Percentiles rank a stretch among this genome's conserved stretches.
These are phyloP conservation scores for Cassiopea xamachana DNA, from an alignment of 30 jellyfish, hydroid and myxozoan species.

Conservation along the genomic window DNA sequence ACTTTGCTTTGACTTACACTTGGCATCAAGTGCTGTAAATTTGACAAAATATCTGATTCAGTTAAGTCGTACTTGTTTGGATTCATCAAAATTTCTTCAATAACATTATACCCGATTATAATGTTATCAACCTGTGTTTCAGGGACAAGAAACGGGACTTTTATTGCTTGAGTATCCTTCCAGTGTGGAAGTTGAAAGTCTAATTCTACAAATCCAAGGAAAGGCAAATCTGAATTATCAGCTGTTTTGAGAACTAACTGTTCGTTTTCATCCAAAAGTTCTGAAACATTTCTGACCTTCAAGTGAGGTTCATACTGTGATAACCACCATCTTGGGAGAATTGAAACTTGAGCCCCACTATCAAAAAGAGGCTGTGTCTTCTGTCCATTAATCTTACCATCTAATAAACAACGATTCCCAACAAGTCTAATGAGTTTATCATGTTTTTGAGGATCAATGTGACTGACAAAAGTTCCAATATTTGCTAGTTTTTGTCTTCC, in stretches of 20 bases:
- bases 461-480: constrained; percentile 24
- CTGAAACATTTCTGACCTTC: constrained; percentile 9
- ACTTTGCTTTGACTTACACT: not conserved
- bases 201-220: constrained; percentile 37
- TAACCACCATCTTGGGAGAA: constrained; percentile 22
- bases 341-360: constrained; percentile 64
- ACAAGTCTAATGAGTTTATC: constrained; percentile 30
- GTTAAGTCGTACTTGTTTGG: not conserved
- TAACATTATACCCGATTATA: constrained; percentile 39
- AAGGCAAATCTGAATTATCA: constrained; percentile 12
- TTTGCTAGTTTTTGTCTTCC: not conserved
- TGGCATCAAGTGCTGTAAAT: not conserved
- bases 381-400: constrained; percentile 6
- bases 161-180: not conserved
- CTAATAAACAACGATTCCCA: constrained; percentile 30
- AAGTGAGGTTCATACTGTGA: not conserved
- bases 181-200: not conserved
- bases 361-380: constrained; percentile 28
- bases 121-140: not conserved
- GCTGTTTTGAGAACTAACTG: constrained; percentile 7
- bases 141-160: constrained; percentile 42
- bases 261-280: constrained; percentile 6
- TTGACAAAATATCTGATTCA: not conserved
- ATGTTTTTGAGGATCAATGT: constrained; percentile 18
- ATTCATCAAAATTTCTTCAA: constrained; percentile 12